Conservation (phyloP, 2,113 vertebrate species). For the Rhea americana region DNA sequence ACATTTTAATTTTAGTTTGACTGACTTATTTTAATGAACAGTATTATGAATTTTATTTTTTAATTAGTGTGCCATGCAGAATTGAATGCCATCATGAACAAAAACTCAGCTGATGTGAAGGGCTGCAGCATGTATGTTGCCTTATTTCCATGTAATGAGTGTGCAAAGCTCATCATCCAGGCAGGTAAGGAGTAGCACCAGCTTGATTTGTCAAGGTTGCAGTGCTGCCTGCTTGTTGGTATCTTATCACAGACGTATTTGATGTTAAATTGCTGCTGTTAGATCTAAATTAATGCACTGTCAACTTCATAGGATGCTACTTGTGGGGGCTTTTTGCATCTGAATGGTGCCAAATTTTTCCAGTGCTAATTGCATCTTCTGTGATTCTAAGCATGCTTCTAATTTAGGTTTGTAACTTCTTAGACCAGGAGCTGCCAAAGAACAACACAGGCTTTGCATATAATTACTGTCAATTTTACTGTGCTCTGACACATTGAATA, state of each 20-base stretch:
- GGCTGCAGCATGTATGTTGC: slow-evolving; percentile 94
- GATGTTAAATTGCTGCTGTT: slow-evolving; percentile 69
- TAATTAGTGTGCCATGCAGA: slow-evolving; percentile 93
- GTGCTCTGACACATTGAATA: slow-evolving; percentile 68
- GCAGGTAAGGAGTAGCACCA: slow-evolving; percentile 81
- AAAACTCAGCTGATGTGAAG: slow-evolving; percentile 94
- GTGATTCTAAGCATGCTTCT: slow-evolving; percentile 78
- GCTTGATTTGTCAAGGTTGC: slow-evolving; percentile 46
- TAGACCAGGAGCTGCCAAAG: slow-evolving; percentile 76
- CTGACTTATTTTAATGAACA: slow-evolving; percentile 29
- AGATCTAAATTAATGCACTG: slow-evolving; percentile 77
- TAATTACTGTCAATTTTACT: slow-evolving; percentile 79
- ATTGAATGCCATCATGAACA: slow-evolving; percentile 98
- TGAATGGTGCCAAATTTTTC: slow-evolving; percentile 75
- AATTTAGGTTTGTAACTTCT: slow-evolving; percentile 80
- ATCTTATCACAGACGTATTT: slow-evolving; percentile 44
- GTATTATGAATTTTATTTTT: neutral
- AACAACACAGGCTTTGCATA: slow-evolving; percentile 72
- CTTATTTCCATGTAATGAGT: slow-evolving; percentile 97
- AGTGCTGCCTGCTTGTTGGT: slow-evolving; percentile 15
- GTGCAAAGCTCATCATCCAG: slow-evolving; percentile 98
- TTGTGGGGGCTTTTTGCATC: slow-evolving; percentile 52
- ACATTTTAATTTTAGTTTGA: slow-evolving; percentile 53
- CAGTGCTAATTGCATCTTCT: slow-evolving; percentile 79
- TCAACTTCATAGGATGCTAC: slow-evolving; percentile 70